These are phyloP conservation scores for Phodopus roborovskii DNA, from an alignment of 2,113 vertebrate genomes.

Conservation along the genomic window DNA sequence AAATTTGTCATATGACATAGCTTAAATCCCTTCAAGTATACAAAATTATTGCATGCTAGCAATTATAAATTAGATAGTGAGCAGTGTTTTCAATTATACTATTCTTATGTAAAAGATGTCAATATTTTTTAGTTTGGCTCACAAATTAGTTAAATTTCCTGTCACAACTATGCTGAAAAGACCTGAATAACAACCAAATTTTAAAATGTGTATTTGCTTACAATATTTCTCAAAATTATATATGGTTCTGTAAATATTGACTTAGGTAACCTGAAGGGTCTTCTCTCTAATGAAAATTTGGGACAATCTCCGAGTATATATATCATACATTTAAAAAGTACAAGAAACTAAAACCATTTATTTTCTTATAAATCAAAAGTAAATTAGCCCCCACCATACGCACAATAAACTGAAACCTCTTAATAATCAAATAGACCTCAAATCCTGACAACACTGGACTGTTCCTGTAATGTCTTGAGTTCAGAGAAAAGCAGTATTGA, in stretches of 20 bases:
- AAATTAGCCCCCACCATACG: background rate
- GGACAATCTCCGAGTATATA: background rate
- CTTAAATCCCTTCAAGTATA: background rate
- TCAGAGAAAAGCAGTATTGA: constrained; percentile 58
- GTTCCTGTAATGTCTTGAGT: constrained; percentile 7
- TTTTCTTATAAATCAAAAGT: constrained; percentile 7
- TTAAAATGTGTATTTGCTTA: background rate
- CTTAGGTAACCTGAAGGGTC: background rate
- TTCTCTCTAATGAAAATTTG: background rate
- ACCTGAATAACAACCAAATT: constrained; percentile 22
- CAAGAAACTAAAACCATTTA: background rate
- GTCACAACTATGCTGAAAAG: background rate
- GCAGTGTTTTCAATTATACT: constrained; percentile 4
- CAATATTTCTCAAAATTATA: background rate
- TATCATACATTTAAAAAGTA: background rate
- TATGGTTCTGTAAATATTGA: background rate
- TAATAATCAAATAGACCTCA: constrained; percentile 38
- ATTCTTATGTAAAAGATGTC: background rate
- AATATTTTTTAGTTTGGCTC: background rate
- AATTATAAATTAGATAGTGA: background rate
- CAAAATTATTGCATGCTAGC: constrained; percentile 23
- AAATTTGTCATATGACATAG: background rate
- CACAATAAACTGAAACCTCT: background rate
- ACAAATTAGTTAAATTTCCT: background rate
- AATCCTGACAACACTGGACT: background rate